Evolutionary conservation across 2,113 vertebrate genomes (phyloP), one percentile per base, ranked within the genome.

Genomic region (Pelecanoides urinatrix): DNA sequence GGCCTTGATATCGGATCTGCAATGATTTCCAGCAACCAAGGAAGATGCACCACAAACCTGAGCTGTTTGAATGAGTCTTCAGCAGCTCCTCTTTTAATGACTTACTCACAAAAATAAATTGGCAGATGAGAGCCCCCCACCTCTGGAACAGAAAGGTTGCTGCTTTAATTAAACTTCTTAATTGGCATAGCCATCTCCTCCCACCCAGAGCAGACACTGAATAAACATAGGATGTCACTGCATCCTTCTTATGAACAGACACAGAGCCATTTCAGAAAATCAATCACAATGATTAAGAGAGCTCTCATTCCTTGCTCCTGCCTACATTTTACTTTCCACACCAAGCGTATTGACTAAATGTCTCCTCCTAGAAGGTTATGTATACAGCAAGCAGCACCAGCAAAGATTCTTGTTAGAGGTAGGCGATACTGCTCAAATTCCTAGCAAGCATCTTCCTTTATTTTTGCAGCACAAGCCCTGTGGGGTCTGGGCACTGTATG

Each of bases 121-220:
- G 84, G 53, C 70, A 95, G 83, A 87, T 78, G 86, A 97, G 70
- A 94, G 66, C 68, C 40, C 10, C 9, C 52, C 91, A 84, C 73
- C 49, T 87, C 73, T 53, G 80, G 52, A 89, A 94, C 49, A 89
- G 84, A 94, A 92, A 94, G 86, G 96, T 85, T 94, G 58, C 68
- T 79, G 80, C 86, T 85, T 96, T 96, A 94, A 95, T 95, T 94
- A 92, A 95, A 94, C 86, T 85, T 95, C n/a, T 85, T 95, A 97
- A 94, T 92, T 91, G 91, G 66, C 88, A 82, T 6, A 53, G 83
- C 58, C 83, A 82, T 56, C 40, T 68, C 45, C 83, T 94, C 56
- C 72, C 70, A 79, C 61, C 34, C 45, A 72, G 71, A 91, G 27
- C 65, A 56, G 61, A 75, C 79, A 81, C 40, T 58, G 81, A 85